Conservation (phyloP, 1,140 invertebrate species). For the Lethrus apterus region DNA sequence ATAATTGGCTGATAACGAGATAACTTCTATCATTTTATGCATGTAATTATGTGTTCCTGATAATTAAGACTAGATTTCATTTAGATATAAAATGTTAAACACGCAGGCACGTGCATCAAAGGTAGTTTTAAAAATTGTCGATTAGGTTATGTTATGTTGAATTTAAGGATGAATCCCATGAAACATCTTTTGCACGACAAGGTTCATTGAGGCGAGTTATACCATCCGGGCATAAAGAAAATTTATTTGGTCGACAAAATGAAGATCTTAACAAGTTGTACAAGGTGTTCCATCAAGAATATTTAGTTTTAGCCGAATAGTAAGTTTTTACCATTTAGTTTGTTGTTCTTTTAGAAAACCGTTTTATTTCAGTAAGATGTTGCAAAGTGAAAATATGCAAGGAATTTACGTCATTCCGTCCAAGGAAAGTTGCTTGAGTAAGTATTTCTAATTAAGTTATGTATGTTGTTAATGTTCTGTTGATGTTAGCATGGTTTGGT, state of each 20-base stretch:
- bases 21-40: conserved; percentile 5
- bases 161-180: conserved; percentile 5
- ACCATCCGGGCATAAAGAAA: conserved; percentile 29
- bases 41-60: conserved; percentile 10
- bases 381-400: conserved; percentile 74
- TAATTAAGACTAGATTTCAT: conserved; percentile 2
- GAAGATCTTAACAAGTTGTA: conserved; percentile 38
- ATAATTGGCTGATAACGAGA: background rate
- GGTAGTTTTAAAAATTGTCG: background rate
- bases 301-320: conserved; percentile 72
- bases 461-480: conserved; percentile 24
- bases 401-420: conserved; percentile 91
- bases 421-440: conserved; percentile 66
- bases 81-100: background rate
- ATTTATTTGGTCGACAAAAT: conserved; percentile 35
- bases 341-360: conserved; percentile 23
- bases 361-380: conserved; percentile 71
- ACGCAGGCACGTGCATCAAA: background rate
- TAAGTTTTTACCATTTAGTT: conserved; percentile 43
- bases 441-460: conserved; percentile 30
- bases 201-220: conserved; percentile 35
- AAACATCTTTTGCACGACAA: conserved; percentile 31
- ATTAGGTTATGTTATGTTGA: conserved; percentile 1
- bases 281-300: conserved; percentile 56
- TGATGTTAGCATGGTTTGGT: conserved; percentile 80